Percentiles rank a stretch among this genome's conserved stretches.
Conservation (phyloP, 2,888 invertebrate species). For the Agrotis ipsilon region DNA sequence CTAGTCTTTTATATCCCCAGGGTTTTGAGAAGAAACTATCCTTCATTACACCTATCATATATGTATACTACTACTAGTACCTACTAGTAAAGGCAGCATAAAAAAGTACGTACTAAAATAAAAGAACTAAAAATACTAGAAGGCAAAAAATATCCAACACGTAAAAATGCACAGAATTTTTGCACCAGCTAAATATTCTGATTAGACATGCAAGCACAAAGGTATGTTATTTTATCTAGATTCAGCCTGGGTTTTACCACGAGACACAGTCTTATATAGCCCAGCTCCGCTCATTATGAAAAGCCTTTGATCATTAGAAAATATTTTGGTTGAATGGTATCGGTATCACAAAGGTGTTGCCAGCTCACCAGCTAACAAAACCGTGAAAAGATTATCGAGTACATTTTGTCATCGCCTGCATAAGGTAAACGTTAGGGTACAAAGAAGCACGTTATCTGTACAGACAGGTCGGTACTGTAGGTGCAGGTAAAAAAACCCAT, state of each 20-base stretch:
- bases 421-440: not conserved
- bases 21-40: no score
- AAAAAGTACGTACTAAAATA: not conserved
- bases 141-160: not conserved
- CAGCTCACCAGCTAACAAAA: not conserved
- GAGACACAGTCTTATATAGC: not conserved
- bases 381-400: not conserved
- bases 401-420: not conserved
- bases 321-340: constrained; percentile 38
- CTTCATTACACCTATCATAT: no score
- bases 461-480: no score
- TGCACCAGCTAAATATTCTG: not conserved
- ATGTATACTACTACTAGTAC: no score
- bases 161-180: not conserved
- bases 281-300: constrained; percentile 21
- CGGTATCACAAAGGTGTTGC: constrained; percentile 34
- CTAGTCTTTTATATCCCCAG: no score
- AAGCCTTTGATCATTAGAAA: constrained; percentile 31
- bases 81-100: no score
- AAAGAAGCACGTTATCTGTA: no score
- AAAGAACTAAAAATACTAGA: not conserved
- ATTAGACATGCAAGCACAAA: constrained; percentile 2
- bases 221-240: not conserved
- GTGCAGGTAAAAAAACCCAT: no score
- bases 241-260: not conserved